These are phyloP conservation scores for Xiphophorus maculatus DNA, from an alignment of 2,113 vertebrate genomes.

Conservation along the genomic window DNA sequence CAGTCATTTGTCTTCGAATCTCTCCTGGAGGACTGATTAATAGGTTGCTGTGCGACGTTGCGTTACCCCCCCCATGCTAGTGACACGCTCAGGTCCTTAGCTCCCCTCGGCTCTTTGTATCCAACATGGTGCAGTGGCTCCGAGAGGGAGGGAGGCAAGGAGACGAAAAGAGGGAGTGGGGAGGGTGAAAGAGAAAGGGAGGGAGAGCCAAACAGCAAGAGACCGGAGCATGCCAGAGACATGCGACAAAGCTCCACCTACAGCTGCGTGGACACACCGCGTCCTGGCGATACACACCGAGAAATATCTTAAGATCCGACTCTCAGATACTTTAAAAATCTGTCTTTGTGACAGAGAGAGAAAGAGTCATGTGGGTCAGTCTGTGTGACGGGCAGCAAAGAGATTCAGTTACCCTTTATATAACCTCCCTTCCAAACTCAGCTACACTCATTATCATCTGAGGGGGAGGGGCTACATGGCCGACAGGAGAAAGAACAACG, in stretches of 20 bases:
- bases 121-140: slow-evolving; percentile 78
- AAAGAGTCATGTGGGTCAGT: slow-evolving; percentile 34
- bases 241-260: slow-evolving; percentile 67
- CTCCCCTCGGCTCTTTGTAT: slow-evolving; percentile 75
- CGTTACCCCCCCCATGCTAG: slow-evolving; percentile 63
- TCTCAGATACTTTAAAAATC: slow-evolving; percentile 34
- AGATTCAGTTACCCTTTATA: slow-evolving; percentile 81
- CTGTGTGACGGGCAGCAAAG: slow-evolving; percentile 57
- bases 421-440: slow-evolving; percentile 71
- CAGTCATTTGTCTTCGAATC: slow-evolving; percentile 27
- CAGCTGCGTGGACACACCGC: slow-evolving; percentile 34
- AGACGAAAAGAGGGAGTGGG: slow-evolving; percentile 14
- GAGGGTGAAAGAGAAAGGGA: slow-evolving; percentile 15
- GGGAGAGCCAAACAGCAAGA: slow-evolving; percentile 34
- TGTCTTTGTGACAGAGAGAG: slow-evolving; percentile 6
- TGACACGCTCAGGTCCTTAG: slow-evolving; percentile 65
- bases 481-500: slow-evolving; percentile 42
- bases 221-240: slow-evolving; percentile 49
- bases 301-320: slow-evolving; percentile 41
- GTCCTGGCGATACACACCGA: slow-evolving; percentile 1
- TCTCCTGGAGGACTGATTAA: slow-evolving; percentile 50
- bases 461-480: slow-evolving; percentile 69
- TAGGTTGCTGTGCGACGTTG: slow-evolving; percentile 49
- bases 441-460: slow-evolving; percentile 34
- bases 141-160: slow-evolving; percentile 45